Evolutionary conservation across 2,888 invertebrate species (phyloP), one percentile per base, ranked within the genome.

Genomic region (Lithophane ornitopus): DNA sequence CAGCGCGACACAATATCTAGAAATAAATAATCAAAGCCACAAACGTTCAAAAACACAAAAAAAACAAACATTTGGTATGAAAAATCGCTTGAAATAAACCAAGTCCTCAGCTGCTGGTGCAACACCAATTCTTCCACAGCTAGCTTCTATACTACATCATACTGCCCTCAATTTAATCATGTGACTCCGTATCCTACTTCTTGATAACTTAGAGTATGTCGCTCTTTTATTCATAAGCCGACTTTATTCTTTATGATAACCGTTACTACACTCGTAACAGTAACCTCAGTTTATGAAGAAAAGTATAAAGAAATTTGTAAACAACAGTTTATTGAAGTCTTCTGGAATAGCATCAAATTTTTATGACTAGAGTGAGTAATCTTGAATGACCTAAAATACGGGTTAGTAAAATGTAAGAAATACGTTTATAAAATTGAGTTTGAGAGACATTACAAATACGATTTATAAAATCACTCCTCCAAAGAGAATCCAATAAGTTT

Each of bases 191-290:
- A n/a, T 52, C n/a, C 52, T 56, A 66, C 49, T 82, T 73, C 34
- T 28, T 74, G 19, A 70, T 78, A 76, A 70, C 63, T 59, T 63
- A 49, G 63, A 70, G 73, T 46, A 46, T 14, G 34, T 59, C 28
- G 28, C 74, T 86, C 52, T 76, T 72, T 84, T 78, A 87, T 87
- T 84, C 84, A 85, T 81, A 69, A 26, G 19, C 65, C 58, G 59
- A n/a, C 34, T 70, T 73, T 74, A 65, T 62, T 54, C 56, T 70
- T 73, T 76, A 70, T 74, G 62, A 59, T 71, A 81, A 61, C n/a
- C 39, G 41, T 58, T 63, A 66, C 58, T 65, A 68, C n/a, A 68
- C 54, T 71, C 67, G 49, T 78, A 78, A 71, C 70, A 69, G 66
- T 70, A 81, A 80, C 59, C 65, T 54, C 52, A 71, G 56, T 76